Base-by-base conservation (phyloP, 1,140 invertebrate genomes). In the Megalopta genalis region DNA sequence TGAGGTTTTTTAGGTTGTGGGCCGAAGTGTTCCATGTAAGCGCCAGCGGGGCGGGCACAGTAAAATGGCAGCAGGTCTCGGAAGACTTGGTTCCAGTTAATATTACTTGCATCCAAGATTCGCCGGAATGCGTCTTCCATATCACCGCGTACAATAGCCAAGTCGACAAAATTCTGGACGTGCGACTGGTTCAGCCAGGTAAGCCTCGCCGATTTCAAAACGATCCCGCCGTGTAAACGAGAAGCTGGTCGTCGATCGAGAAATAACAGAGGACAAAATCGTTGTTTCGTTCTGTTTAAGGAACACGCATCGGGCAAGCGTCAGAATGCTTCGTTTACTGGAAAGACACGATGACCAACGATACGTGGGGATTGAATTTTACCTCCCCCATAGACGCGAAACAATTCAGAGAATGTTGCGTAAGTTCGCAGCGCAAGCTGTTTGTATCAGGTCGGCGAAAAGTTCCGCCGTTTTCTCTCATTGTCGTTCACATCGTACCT, bases 321-420 rank as follows among this genome's bases (percentile, higher is more conserved):
- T 99, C 98, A 14, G 98, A 99, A 94, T 99, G 98, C 93, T 99
- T 99, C 93, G 97, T 99, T 54, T 99, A 99, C 91, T 99, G 98
- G 98, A 98, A 98, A 93, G 98, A 99, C 93, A 96, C 97, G 4
- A 96, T 97, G 95, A 98, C 97, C 82, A 98, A 97, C 91, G 98
- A 99, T 91, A 99, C 98, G n/a, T 99, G 98, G 98, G 98, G 98
- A 64, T 95, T 99, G 72, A 99, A 99, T 93, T 99, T 99, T 91
- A 99, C 98, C 60, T 99, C 98, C 60, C 96, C 98, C 27, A 97
- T 98, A 88, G 98, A 99, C 93, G 98, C 98, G 76, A 98, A 98
- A 94, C 97, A 98, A 93, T 99, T 99, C 93, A 94, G 97, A 91
- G 98, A 99, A 95, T 98, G 97, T 93, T 99, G 98, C 94, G 98